Evolutionary conservation across 2,113 vertebrate genomes (phyloP).

Genomic region (Paraplagusia blochii): DNA sequence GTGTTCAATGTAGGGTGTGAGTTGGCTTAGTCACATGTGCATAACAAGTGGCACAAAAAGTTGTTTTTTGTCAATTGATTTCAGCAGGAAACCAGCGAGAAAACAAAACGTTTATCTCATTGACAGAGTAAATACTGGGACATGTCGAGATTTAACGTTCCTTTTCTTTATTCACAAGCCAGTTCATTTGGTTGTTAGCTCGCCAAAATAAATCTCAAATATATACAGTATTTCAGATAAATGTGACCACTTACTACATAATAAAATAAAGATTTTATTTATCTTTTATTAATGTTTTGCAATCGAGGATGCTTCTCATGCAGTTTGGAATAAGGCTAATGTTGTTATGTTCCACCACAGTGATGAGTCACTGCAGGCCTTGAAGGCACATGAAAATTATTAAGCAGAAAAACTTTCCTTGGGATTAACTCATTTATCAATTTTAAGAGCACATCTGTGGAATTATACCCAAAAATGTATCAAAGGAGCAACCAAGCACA

Average conservation of each 20-base stretch:
- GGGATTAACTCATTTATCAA: conserved; percentile 8
- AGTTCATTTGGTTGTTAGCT: conserved; percentile 17
- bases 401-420: not conserved
- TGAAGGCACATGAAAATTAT: conserved; percentile 38
- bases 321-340: conserved; percentile 12
- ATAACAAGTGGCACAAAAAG: too few relatives aligned
- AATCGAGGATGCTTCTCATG: conserved; percentile 19
- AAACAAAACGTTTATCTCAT: conserved; percentile 22
- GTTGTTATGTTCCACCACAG: conserved; percentile 5
- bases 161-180: too few relatives aligned
- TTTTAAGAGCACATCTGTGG: not conserved
- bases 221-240: conserved; percentile 17
- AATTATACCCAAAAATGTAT: not conserved
- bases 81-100: too few relatives aligned
- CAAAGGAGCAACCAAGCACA: conserved; percentile 1
- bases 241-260: conserved; percentile 28
- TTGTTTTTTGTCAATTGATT: too few relatives aligned
- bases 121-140: not conserved
- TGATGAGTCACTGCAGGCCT: not conserved
- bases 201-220: conserved; percentile 36
- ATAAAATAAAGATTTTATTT: not conserved
- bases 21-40: too few relatives aligned
- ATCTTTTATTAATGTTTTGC: not conserved
- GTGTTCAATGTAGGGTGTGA: too few relatives aligned
- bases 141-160: too few relatives aligned